Conservation (phyloP, 2,888 invertebrate genomes). For the Bunonema sp. region DNA sequence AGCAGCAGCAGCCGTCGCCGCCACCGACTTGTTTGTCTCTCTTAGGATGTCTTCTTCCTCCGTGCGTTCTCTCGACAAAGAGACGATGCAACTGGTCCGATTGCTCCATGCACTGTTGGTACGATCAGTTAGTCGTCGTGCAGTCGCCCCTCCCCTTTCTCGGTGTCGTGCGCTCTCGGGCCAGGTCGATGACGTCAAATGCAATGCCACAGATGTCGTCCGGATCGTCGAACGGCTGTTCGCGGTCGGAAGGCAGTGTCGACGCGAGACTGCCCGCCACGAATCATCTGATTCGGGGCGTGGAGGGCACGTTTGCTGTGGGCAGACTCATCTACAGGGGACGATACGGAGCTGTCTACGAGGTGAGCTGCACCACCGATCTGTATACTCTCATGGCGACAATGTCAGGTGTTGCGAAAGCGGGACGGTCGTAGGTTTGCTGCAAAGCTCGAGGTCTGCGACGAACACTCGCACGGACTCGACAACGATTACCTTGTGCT, state of each 20-base stretch:
- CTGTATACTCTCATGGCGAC: not conserved
- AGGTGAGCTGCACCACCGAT: slow-evolving; percentile 11
- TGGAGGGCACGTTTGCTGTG: slow-evolving; percentile 28
- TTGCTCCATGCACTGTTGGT: not conserved
- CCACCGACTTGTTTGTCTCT: too few species aligned
- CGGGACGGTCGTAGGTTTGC: slow-evolving; percentile 19
- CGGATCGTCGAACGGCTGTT: slow-evolving; percentile 3
- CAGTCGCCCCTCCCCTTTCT: not conserved
- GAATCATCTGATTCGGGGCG: slow-evolving; percentile 30
- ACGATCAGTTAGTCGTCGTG: not conserved
- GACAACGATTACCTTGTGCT: slow-evolving; percentile 37
- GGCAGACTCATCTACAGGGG: slow-evolving; percentile 34
- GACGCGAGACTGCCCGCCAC: slow-evolving; percentile 19
- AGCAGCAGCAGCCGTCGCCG: too few species aligned
- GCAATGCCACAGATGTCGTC: too few species aligned
- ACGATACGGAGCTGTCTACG: slow-evolving; percentile 36
- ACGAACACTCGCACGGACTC: slow-evolving; percentile 27
- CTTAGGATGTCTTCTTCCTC: too few species aligned
- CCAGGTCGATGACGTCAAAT: too few species aligned
- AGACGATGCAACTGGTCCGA: not conserved
- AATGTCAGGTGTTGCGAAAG: slow-evolving; percentile 10
- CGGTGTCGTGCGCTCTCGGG: too few species aligned
- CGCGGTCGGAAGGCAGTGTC: slow-evolving; percentile 7
- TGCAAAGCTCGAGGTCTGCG: slow-evolving; percentile 35
- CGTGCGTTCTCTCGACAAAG: too few species aligned